Evolutionary conservation across 37 sponge, comb jelly and placozoan species (phyloP).

Genomic region (Theonella swinhoei): DNA sequence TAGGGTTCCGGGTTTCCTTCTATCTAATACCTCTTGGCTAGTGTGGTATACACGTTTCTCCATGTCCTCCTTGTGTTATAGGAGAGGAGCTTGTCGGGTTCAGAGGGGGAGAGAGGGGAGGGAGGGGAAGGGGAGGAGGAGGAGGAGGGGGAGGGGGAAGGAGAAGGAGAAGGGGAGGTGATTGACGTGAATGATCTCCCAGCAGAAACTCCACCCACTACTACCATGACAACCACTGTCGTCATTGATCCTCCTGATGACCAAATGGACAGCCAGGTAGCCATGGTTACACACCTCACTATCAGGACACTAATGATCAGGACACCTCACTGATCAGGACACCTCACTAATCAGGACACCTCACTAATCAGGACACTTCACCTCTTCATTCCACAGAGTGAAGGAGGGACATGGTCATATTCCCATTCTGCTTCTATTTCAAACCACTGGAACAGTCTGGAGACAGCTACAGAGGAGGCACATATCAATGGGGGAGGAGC

Average conservation of each 20-base stretch:
- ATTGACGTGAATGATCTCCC: background rate
- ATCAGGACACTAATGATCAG: background rate
- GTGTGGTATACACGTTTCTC: too few species aligned
- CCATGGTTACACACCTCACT: background rate
- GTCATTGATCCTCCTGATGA: background rate
- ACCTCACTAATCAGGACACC: background rate
- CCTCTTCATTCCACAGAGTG: background rate
- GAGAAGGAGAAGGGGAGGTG: conserved; percentile 35
- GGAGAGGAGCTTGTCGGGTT: too few species aligned
- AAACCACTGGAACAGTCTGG: background rate
- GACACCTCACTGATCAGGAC: background rate
- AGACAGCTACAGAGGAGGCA: too few species aligned
- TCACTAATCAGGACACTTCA: background rate
- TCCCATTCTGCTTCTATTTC: background rate
- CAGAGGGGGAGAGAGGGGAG: too few species aligned
- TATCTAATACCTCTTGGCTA: too few species aligned
- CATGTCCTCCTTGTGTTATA: too few species aligned
- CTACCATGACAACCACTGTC: background rate
- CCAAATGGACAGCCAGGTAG: background rate
- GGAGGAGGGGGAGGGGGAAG: background rate
- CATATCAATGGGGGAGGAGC: too few species aligned
- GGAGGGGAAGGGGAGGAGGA: too few species aligned
- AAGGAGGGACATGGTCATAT: background rate
- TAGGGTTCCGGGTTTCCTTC: too few species aligned
- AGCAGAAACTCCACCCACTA: background rate